These are phyloP conservation scores for Spialia ferax DNA, from an alignment of 2,888 invertebrate species.

Conservation along the genomic window DNA sequence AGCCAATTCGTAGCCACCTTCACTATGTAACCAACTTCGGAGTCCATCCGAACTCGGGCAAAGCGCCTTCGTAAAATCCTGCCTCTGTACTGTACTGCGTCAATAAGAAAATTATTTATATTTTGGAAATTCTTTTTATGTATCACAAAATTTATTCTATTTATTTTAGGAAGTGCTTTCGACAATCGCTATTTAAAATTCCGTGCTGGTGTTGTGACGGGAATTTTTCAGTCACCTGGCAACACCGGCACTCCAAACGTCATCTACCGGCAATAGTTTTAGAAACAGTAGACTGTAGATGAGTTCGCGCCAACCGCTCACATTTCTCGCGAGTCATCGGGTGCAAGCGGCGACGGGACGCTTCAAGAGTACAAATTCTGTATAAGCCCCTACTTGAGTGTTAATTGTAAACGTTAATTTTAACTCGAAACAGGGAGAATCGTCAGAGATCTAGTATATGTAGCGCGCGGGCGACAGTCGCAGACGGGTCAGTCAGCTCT, in stretches of 20 bases:
- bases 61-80: conserved; percentile 60
- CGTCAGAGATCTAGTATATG: conserved; percentile 60
- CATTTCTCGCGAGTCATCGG: conserved; percentile 49
- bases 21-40: conserved; percentile 33
- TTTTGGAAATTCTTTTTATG: conserved; percentile 69
- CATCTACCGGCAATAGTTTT: conserved; percentile 21
- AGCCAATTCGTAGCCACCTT: conserved; percentile 23
- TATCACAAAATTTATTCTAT: conserved; percentile 67
- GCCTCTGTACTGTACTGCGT: conserved; percentile 62
- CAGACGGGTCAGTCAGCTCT: conserved; percentile 68
- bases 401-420: conserved; percentile 79
- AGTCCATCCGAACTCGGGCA: conserved; percentile 49
- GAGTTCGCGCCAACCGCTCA: conserved; percentile 40
- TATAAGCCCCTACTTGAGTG: conserved; percentile 87
- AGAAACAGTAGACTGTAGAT: conserved; percentile 26
- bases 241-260: conserved; percentile 29
- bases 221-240: conserved; percentile 49
- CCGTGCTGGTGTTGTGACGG: conserved; percentile 14
- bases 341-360: conserved; percentile 77
- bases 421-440: conserved; percentile 75
- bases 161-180: conserved; percentile 65
- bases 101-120: conserved; percentile 64
- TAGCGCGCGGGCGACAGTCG: conserved; percentile 66
- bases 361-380: conserved; percentile 91
- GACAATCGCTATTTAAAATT: conserved; percentile 47